Evolutionary conservation across 1,140 invertebrate species (phyloP), one percentile per base, ranked within the genome.

Genomic region (Uloborus diversus): DNA sequence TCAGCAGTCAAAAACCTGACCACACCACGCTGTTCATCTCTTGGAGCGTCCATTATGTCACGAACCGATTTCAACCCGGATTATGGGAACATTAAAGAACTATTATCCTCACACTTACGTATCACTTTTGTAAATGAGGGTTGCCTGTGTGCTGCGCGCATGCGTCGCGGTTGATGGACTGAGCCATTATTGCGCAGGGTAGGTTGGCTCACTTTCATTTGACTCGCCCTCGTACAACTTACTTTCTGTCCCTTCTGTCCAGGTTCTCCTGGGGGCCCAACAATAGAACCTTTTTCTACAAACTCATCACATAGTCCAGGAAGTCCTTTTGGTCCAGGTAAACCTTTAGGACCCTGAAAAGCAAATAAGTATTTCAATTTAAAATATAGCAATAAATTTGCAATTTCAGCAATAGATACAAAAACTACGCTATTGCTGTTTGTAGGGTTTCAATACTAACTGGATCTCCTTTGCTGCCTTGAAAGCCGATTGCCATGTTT

Each of bases 191-290:
- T n/a, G n/a, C n/a, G n/a, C n/a, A n/a, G n/a, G n/a, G n/a, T n/a
- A n/a, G n/a, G n/a, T n/a, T n/a, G n/a, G n/a, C n/a, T n/a, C n/a
- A n/a, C n/a, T n/a, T n/a, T n/a, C n/a, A n/a, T n/a, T n/a, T n/a
- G n/a, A n/a, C n/a, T n/a, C n/a, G n/a, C n/a, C n/a, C n/a, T n/a
- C n/a, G n/a, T n/a, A n/a, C n/a, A n/a, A n/a, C 76, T 73, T 71
- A 27, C 78, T 47, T 81, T 80, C 35, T 84, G 75, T 9, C 86
- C 86, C 79, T 84, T 86, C 20, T 85, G 82, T 73, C 86, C 87
- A 65, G 84, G 85, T 20, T 83, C 73, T 20, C 87, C 87, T 64
- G 83, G 82, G 4, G 70, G 56, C 11, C 87, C 87, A 27, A 73
- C 65, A 30, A 56, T 79, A 20, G 49, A 53, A 17, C 51, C 69